phyloP scores from a whole-genome alignment of 2,113 vertebrate genomes.

The Geococcyx californianus region DNA sequence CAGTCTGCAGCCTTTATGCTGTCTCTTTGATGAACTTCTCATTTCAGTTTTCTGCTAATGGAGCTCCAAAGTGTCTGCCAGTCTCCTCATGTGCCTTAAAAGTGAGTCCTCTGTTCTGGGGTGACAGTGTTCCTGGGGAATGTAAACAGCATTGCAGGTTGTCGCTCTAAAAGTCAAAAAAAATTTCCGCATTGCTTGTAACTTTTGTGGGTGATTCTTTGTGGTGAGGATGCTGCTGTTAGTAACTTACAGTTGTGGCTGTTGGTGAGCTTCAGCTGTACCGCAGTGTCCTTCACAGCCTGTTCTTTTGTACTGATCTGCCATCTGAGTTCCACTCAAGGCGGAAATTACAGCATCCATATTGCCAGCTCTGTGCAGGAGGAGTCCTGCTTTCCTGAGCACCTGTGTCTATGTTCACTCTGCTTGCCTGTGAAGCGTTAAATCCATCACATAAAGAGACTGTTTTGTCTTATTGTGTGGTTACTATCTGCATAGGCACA shows the following conservation, averaged over 20 bases:
- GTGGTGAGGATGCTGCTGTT: background rate
- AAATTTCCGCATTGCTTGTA: background rate
- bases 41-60: background rate
- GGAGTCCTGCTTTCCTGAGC: background rate
- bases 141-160: background rate
- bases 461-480: background rate
- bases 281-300: fast-evolving
- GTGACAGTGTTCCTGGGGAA: background rate
- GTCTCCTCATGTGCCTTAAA: background rate
- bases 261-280: background rate
- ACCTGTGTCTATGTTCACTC: fast-evolving
- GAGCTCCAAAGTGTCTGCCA: background rate
- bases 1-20: background rate
- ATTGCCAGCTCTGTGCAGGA: background rate
- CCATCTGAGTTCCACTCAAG: background rate
- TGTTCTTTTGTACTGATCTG: background rate
- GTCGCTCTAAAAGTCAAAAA: background rate
- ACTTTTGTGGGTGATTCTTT: background rate
- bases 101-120: background rate
- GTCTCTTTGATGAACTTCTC: background rate
- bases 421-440: background rate
- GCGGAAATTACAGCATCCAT: background rate
- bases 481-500: background rate
- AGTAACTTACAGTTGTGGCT: background rate
- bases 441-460: background rate